Evolutionary conservation across 2,113 vertebrate genomes (phyloP), one percentile per base, ranked within the genome.

Genomic region (Lophochroa leadbeateri): DNA sequence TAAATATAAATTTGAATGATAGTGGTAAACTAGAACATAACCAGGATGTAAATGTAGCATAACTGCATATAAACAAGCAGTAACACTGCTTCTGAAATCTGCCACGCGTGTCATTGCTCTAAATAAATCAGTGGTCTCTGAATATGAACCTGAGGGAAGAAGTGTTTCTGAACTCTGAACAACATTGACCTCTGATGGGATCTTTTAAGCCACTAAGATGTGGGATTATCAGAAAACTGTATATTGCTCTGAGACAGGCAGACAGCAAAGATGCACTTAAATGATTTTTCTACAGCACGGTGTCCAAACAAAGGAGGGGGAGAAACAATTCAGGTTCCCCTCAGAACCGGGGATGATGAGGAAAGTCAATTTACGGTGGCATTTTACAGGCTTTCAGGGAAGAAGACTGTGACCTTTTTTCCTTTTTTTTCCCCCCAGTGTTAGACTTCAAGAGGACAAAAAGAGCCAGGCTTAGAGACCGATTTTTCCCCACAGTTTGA

Each of bases 221-320:
- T 17, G 76, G 65, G 82, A 52, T 70, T 86, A 37, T 92, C 86
- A 93, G 52, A 71, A 83, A 74, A 69, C 55, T 74, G 41, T 65
- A 60, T 41, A 52, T 44, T 80, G 43, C 69, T 93, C 76, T 0
- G 14, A 94, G 81, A 74, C 23, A 70, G 65, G 61, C 74, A 97
- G 85, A 24, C 23, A 91, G 67, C 55, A 92, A 61, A 95, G 85
- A 41, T 85, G 65, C 81, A 87, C 86, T 92, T 94, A 82, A 85
- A 91, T 74, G 55, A 76, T 93, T 95, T 90, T 93, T 80, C 65
- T 92, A 41, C 29, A 85, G 77, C 3, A 21, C 2, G 0, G 16
- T 46, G 19, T 65, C 41, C 41, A 55, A 28, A 82, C 49, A 61
- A 83, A n/a, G 17, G 29, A 80, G 29, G 15, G 17, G 44, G 47